Conservation (phyloP, 2,113 vertebrate genomes). For the Alethe castanea region DNA sequence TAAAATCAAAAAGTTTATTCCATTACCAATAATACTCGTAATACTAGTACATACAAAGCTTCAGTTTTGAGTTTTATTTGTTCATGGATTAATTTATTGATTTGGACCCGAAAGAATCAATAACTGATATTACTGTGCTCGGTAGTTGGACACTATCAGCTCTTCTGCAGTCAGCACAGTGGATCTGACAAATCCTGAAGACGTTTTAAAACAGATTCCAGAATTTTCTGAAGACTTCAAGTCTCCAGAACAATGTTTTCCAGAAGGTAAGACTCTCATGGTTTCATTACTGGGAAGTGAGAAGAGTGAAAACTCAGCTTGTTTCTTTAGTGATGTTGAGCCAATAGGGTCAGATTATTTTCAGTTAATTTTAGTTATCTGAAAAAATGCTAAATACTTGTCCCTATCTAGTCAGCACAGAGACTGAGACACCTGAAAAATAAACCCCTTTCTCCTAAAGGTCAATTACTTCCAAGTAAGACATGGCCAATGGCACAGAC, state of each 20-base stretch:
- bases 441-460: neutral
- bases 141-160: conserved; percentile 73
- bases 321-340: neutral
- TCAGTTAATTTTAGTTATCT: neutral
- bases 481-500: neutral
- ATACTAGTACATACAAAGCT: neutral
- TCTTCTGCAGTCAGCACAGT: conserved; percentile 92
- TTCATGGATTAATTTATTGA: neutral
- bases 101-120: neutral
- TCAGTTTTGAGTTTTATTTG: neutral
- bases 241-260: conserved; percentile 89
- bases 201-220: conserved; percentile 77
- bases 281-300: neutral
- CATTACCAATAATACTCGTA: neutral
- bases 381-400: neutral
- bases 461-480: neutral
- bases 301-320: neutral
- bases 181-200: conserved; percentile 85
- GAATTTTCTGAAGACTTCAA: conserved; percentile 80
- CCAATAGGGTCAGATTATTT: neutral
- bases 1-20: neutral
- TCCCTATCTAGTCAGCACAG: neutral
- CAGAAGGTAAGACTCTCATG: conserved; percentile 77
- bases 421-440: neutral
- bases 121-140: neutral